Evolutionary conservation across 2,113 vertebrate species (phyloP).

Genomic region (Argyrosomus japonicus): DNA sequence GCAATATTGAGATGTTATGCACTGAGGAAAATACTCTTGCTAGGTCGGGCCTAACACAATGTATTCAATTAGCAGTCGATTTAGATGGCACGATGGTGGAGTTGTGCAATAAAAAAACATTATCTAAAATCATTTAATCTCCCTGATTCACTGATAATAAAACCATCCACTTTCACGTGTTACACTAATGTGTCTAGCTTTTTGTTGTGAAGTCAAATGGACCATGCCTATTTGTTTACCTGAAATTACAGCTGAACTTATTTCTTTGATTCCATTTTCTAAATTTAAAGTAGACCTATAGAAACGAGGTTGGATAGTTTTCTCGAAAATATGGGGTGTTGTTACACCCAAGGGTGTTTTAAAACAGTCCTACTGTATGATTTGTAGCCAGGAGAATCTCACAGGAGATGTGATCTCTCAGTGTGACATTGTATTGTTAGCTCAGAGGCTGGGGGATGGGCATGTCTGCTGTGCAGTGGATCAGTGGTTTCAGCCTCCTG

Average conservation of each 20-base stretch:
- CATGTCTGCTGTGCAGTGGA: constrained; percentile 51
- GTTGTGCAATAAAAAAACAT: background rate
- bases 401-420: constrained; percentile 30
- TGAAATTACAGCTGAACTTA: background rate
- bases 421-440: constrained; percentile 53
- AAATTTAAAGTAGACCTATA: background rate
- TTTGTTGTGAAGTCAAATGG: background rate
- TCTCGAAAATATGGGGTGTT: background rate
- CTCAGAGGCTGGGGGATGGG: constrained; percentile 54
- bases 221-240: background rate
- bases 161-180: background rate
- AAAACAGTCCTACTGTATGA: constrained; percentile 42
- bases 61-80: background rate
- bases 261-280: background rate
- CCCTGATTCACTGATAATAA: background rate
- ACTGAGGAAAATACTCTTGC: background rate
- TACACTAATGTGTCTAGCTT: background rate
- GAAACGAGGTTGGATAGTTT: constrained; percentile 4
- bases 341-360: constrained; percentile 6
- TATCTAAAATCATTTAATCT: background rate
- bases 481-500: constrained; percentile 66
- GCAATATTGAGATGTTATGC: constrained; percentile 23
- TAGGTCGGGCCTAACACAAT: background rate
- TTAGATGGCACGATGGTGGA: background rate
- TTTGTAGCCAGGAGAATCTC: constrained; percentile 39